Base-by-base conservation (phyloP, 2,888 invertebrate genomes). In the Drosophila diplacantha region DNA sequence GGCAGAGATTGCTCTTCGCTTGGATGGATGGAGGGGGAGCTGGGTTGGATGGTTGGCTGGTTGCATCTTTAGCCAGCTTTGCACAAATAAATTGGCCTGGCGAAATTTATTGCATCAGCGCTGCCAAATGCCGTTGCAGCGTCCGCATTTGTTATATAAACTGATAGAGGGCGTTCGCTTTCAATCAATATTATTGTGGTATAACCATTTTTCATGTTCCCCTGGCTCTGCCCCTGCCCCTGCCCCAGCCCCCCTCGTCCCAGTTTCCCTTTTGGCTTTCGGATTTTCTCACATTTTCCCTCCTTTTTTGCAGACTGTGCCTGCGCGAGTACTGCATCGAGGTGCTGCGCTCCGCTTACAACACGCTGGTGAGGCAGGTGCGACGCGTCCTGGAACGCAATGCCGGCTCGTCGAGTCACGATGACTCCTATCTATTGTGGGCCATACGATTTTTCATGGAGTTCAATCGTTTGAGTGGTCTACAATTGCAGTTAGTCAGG, bases 391-490 rank as follows among this genome's bases (percentile, higher is more conserved):
- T 94, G 69, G 92, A 92, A 29, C 89, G 92, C 63, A 91, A 91
- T 5, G 90, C 92, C 73, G 90, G 91, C 7, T 91, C 93, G 74
- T 92, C 93, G 0, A 94, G 94, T 85, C 93, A 96, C 86, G 98
- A 98, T 88, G 96, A 97, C 86, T 95, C 95, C 0, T 97, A 97
- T 88, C 97, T 97, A 88, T 90, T 98, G 69, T 98, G 97, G 97
- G 93, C 96, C 8, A 90, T 98, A 75, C 93, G 94, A 84, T 98
- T 98, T 90, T 98, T 98, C 88, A 97, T 98, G 96, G 96, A 97
- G 88, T 98, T 98, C 89, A 98, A 97, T 90, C 92, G 98, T 73
- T 91, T 93, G 81, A 93, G 95, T 87, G 93, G 94, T 83, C 95
- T 96, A 86, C 92, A 95, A 89, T 93, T 97, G 72, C 95, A 96